Evolutionary conservation across 2,888 invertebrate genomes (phyloP).

Genomic region (Rotaria macrura): DNA sequence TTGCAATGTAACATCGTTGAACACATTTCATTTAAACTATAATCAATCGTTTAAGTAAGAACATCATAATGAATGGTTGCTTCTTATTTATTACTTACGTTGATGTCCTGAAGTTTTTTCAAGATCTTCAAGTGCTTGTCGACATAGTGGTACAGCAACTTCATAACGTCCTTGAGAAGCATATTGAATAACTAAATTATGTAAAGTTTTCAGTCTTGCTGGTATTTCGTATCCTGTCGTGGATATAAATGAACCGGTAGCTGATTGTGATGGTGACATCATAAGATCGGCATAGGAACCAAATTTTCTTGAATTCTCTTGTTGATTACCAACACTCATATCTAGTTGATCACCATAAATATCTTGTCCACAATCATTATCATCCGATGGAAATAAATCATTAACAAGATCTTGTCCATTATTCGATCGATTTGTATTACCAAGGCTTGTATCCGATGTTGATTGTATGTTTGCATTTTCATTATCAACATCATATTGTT

Average conservation of each 20-base stretch:
- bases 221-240: slow-evolving; percentile 72
- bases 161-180: slow-evolving; percentile 71
- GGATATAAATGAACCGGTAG: slow-evolving; percentile 19
- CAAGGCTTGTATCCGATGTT: background rate
- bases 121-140: slow-evolving; percentile 94
- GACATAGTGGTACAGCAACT: slow-evolving; percentile 96
- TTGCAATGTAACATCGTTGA: too few relatives aligned
- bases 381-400: slow-evolving; percentile 14
- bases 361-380: slow-evolving; percentile 54
- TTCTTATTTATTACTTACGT: too few relatives aligned
- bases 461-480: background rate
- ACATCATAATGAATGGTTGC: too few relatives aligned
- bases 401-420: slow-evolving; percentile 20
- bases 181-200: slow-evolving; percentile 98
- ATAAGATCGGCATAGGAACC: slow-evolving; percentile 29
- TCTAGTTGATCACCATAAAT: background rate
- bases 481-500: slow-evolving; percentile 29
- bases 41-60: too few relatives aligned
- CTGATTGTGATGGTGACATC: slow-evolving; percentile 1
- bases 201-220: slow-evolving; percentile 84
- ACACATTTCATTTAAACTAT: too few relatives aligned
- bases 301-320: slow-evolving; percentile 20
- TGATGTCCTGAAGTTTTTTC: slow-evolving; percentile 90
- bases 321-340: background rate
- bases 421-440: background rate